These are phyloP conservation scores for Sporophila hypoxantha DNA, from an alignment of 2,113 vertebrate species.

Conservation along the genomic window DNA sequence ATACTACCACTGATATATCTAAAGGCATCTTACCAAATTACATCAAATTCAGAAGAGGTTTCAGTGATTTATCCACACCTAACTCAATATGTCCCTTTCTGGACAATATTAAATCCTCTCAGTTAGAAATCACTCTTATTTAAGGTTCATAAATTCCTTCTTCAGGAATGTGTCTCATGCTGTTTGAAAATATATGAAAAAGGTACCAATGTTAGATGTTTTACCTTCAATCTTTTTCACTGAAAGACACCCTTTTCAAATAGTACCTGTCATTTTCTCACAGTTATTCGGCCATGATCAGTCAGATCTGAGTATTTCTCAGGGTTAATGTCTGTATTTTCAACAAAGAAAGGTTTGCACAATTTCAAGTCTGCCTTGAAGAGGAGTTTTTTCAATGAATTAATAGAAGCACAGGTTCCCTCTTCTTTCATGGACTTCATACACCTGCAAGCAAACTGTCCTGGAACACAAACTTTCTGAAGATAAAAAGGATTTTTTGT, in stretches of 20 bases:
- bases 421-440: neutral
- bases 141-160: neutral
- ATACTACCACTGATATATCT: neutral
- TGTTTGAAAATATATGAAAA: neutral
- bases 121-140: neutral
- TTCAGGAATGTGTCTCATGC: neutral
- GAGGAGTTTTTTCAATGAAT: neutral
- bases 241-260: neutral
- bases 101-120: neutral
- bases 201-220: neutral
- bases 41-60: neutral
- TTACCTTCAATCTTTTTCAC: neutral
- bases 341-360: neutral
- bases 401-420: neutral
- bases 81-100: neutral
- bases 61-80: neutral
- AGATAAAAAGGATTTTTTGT: neutral
- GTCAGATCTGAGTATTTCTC: neutral
- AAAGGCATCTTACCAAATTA: neutral
- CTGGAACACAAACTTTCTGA: neutral
- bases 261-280: neutral
- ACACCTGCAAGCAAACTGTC: neutral
- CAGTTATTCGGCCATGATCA: neutral
- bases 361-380: neutral
- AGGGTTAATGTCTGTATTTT: neutral